Percentiles rank a stretch among this genome's conserved stretches.
Conservation (phyloP, 2,888 invertebrate species). For the Folsomia manolachei region DNA sequence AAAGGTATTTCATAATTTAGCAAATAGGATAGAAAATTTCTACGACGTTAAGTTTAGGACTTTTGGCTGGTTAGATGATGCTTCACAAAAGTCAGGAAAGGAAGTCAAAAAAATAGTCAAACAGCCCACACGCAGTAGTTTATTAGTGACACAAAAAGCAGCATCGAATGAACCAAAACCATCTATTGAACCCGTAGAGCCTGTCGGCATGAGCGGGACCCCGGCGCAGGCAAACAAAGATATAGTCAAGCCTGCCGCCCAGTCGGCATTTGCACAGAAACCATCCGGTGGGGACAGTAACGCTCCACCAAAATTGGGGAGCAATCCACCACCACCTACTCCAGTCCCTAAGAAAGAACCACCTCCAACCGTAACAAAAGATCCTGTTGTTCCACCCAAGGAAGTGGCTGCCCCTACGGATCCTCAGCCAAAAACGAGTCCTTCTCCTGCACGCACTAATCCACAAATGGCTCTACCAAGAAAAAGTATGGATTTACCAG, state of each 20-base stretch:
- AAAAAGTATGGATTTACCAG: not conserved
- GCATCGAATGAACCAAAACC: conserved; percentile 6
- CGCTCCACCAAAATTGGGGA: not conserved
- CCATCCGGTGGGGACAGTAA: not conserved
- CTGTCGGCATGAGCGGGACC: conserved; percentile 2
- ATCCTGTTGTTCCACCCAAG: not conserved
- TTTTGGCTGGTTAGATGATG: conserved; percentile 20
- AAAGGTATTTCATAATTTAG: conserved; percentile 16
- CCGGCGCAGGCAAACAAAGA: not conserved
- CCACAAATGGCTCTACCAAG: not conserved
- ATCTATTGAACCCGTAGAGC: conserved; percentile 8
- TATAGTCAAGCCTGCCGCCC: not conserved
- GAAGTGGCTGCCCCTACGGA: not conserved
- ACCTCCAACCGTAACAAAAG: not conserved
- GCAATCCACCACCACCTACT: not conserved
- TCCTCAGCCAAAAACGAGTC: not conserved
- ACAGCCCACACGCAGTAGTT: conserved; percentile 4
- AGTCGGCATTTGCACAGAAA: not conserved
- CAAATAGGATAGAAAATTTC: not conserved
- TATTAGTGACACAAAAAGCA: not conserved
- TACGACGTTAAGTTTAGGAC: conserved; percentile 18
- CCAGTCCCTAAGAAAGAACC: not conserved
- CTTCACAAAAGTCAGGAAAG: no score
- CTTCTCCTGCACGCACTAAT: not conserved
- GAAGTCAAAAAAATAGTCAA: conserved; percentile 14